Percentiles rank a stretch among this genome's conserved stretches.
Evolutionary conservation across 2,113 vertebrate genomes (phyloP).

Genomic region (Pygoscelis adeliae): DNA sequence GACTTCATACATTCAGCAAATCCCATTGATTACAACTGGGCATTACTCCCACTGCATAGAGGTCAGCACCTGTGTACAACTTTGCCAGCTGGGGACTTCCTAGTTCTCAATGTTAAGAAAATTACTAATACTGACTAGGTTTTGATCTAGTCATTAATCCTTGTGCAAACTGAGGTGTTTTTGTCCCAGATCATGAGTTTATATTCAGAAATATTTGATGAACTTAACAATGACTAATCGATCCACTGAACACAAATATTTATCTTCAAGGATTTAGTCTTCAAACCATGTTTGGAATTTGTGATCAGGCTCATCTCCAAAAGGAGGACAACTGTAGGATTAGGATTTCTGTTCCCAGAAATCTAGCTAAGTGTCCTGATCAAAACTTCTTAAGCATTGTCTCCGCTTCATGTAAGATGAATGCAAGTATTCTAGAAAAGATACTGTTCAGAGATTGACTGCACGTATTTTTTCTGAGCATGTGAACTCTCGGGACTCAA

Average conservation of each 20-base stretch:
- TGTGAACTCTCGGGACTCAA: background rate
- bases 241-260: background rate
- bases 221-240: background rate
- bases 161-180: background rate
- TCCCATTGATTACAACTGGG: background rate
- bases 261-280: background rate
- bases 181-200: background rate
- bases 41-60: background rate
- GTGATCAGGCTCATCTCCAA: background rate
- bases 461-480: background rate
- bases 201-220: background rate
- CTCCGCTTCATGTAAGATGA: background rate
- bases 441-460: background rate
- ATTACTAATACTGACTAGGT: background rate
- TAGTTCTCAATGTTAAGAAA: background rate
- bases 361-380: background rate
- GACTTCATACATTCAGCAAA: background rate
- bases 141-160: background rate
- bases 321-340: background rate
- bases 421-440: background rate
- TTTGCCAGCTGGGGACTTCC: background rate
- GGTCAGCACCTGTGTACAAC: background rate
- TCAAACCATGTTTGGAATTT: background rate
- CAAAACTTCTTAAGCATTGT: accelerated
- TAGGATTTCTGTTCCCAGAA: background rate